phyloP scores from a whole-genome alignment of 2,888 invertebrate genomes.

The Brassicogethes aeneus region DNA sequence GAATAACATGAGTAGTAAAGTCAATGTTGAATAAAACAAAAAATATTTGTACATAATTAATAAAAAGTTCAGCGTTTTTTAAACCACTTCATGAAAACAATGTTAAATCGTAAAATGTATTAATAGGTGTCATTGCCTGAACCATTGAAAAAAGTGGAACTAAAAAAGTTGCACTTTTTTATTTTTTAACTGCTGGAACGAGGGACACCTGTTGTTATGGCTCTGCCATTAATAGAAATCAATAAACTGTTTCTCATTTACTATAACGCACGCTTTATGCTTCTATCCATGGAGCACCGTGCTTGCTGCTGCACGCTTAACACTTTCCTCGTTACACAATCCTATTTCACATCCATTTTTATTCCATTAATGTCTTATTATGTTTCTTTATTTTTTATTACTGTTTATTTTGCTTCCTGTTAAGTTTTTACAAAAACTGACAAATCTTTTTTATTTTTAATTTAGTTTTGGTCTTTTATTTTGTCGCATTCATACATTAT shows the following conservation, averaged over 20 bases:
- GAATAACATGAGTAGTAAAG: conserved; percentile 9
- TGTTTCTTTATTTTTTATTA: no score
- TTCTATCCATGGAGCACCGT: no score
- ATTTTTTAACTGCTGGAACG: conserved; percentile 21
- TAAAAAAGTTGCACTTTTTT: conserved; percentile 29
- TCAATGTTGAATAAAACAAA: conserved; percentile 14
- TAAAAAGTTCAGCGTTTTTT: conserved; percentile 31
- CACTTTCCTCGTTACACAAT: not conserved
- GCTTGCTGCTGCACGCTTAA: not conserved
- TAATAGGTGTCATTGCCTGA: conserved; percentile 39
- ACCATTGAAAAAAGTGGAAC: conserved; percentile 31
- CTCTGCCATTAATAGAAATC: conserved; percentile 33
- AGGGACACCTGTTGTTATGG: conserved; percentile 34
- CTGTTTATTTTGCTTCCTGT: no score
- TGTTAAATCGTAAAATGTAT: conserved; percentile 36
- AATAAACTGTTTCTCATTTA: conserved; percentile 25
- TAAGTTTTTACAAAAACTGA: no score
- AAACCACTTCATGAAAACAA: conserved; percentile 31
- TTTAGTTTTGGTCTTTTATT: no score
- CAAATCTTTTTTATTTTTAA: no score
- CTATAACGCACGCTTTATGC: conserved; percentile 7
- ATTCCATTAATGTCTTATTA: not conserved
- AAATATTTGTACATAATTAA: conserved; percentile 28
- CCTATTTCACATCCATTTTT: not conserved
- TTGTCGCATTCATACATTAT: no score